Base-by-base conservation (phyloP, 1,140 invertebrate species). In the Reticulitermes speratus region DNA sequence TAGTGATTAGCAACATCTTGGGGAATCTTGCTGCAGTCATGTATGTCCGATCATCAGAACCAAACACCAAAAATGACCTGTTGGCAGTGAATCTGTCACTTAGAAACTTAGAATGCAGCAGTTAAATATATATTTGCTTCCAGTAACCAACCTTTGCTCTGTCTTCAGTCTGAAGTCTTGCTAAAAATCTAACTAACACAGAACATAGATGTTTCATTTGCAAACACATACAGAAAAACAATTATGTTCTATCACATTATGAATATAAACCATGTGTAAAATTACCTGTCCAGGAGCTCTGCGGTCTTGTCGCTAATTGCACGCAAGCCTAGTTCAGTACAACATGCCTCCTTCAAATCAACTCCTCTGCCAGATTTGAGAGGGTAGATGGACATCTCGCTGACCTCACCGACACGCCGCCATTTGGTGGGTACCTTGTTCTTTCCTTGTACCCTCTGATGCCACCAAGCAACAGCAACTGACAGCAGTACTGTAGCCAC, bases 301-400 rank as follows among this genome's bases (percentile, higher is more conserved):
- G 45, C n/a, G 44, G 85, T 25, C 30, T 82, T 23, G 8, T 45
- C 75, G 5, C 65, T 32, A 44, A 44, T 8, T 11, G 25, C 55
- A 2, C 52, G 69, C 55, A 82, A 30, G 5, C 85, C 85, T n/a
- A 82, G 55, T 7, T 89, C 87, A 2, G 88, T 89, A 82, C 88
- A 89, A 82, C 89, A 88, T 0, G 89, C 90, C 85, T 86, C 86
- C 65, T 86, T 69, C 23, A 91, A 69, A 83, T 90, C 89, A 19
- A 89, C 87, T 38, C 89, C 65, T 69, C 88, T 87, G 23, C 90
- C 90, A 83, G 90, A 90, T 85, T 91, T 91, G 86, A 91, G 86
- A 0, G 90, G 90, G 87, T 89, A 90, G 19, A 91, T 45, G 59
- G 88, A 87, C 25, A 91, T 82, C 44, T 89, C 88, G 3, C 86